phyloP scores from a whole-genome alignment of 2,797 vertebrate species.

The Bradypus variegatus region DNA sequence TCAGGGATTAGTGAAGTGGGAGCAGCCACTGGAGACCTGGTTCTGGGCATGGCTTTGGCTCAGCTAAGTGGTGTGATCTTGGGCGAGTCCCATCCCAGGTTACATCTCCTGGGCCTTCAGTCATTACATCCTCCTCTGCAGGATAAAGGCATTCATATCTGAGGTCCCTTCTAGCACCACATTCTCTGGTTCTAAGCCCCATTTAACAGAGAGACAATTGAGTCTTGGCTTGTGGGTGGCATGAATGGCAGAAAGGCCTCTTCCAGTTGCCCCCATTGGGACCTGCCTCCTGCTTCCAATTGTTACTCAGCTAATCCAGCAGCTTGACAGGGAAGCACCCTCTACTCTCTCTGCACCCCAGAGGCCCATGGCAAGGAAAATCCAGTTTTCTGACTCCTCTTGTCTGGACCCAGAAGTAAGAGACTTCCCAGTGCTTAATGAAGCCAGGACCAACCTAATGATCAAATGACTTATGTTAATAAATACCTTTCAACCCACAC shows the following conservation, averaged over 20 bases:
- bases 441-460: constrained; percentile 66
- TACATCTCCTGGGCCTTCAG: neutral
- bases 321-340: neutral
- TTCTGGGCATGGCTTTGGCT: neutral
- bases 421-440: constrained; percentile 49
- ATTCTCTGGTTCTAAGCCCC: neutral
- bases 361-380: neutral
- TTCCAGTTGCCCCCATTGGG: neutral
- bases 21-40: neutral
- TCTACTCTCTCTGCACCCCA: neutral
- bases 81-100: neutral
- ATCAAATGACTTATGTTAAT: constrained; percentile 63
- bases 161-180: neutral
- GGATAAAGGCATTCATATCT: neutral
- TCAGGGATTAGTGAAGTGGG: neutral
- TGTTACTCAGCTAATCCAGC: neutral
- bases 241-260: neutral
- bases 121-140: neutral
- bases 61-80: neutral
- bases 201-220: neutral
- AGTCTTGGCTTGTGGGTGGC: neutral
- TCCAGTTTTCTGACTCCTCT: constrained; percentile 20
- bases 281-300: neutral
- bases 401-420: constrained; percentile 41
- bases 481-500: constrained; percentile 56